These are phyloP conservation scores for Monopis laevigella DNA, from an alignment of 2,888 invertebrate genomes.

Conservation along the genomic window DNA sequence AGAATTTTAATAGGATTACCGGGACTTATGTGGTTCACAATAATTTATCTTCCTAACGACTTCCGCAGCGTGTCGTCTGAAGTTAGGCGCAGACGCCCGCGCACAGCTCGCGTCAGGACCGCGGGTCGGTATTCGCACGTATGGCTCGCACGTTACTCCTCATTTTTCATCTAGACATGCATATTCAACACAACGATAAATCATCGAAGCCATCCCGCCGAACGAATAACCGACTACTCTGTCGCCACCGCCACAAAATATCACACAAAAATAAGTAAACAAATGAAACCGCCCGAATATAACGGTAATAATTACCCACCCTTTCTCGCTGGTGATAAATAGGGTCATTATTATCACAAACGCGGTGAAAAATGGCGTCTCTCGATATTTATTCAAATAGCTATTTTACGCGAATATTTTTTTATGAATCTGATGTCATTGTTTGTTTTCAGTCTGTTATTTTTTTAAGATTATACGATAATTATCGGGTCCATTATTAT, in stretches of 20 bases:
- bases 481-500: too few relatives aligned
- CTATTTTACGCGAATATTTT: conserved; percentile 36
- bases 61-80: conserved; percentile 43
- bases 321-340: conserved; percentile 61
- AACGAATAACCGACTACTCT: conserved; percentile 53
- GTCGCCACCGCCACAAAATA: conserved; percentile 43
- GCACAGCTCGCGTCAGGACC: conserved; percentile 14
- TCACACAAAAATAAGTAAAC: conserved; percentile 49
- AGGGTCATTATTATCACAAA: conserved; percentile 61
- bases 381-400: conserved; percentile 59
- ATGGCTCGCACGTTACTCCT: conserved; percentile 45
- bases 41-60: conserved; percentile 60
- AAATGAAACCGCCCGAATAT: conserved; percentile 52
- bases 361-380: conserved; percentile 52
- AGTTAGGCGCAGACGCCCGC: conserved; percentile 20
- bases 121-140: conserved; percentile 32
- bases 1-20: conserved; percentile 46
- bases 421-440: conserved; percentile 36
- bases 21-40: conserved; percentile 39
- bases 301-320: conserved; percentile 62
- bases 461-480: not conserved
- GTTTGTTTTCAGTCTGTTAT: not conserved
- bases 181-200: conserved; percentile 64
- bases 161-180: conserved; percentile 65
- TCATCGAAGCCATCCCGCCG: conserved; percentile 49